Evolutionary conservation across 2,797 vertebrate species (phyloP).

Genomic region (Dromococcyx pavoninus): DNA sequence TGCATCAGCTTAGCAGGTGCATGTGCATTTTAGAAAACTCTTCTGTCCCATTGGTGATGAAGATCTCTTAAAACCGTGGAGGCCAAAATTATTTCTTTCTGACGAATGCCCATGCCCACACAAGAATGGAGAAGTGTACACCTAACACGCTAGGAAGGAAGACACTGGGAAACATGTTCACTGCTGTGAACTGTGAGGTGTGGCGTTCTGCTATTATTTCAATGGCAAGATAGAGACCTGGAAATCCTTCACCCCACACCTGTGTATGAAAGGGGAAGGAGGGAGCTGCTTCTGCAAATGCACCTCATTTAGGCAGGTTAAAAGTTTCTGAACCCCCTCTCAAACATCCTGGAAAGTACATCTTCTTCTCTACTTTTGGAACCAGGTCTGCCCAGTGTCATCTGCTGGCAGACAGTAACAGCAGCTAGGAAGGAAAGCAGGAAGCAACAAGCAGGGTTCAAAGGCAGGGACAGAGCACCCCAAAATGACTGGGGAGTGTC

Average conservation of each 20-base stretch:
- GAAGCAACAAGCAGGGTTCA: neutral
- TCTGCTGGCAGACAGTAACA: neutral
- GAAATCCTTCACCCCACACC: neutral
- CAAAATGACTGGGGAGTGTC: neutral
- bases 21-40: neutral
- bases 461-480: neutral
- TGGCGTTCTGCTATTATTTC: neutral
- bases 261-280: neutral
- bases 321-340: neutral
- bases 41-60: neutral
- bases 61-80: neutral
- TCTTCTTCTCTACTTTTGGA: neutral
- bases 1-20: neutral
- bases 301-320: neutral
- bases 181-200: too few relatives aligned
- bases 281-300: neutral
- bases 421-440: neutral
- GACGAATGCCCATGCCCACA: rapidly evolving
- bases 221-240: neutral
- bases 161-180: neutral
- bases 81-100: neutral
- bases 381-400: neutral
- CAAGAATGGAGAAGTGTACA: rapidly evolving
- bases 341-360: neutral
- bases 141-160: neutral